These are phyloP conservation scores for Hemicrepidius hirtus DNA, from an alignment of 2,888 invertebrate species.

Conservation along the genomic window DNA sequence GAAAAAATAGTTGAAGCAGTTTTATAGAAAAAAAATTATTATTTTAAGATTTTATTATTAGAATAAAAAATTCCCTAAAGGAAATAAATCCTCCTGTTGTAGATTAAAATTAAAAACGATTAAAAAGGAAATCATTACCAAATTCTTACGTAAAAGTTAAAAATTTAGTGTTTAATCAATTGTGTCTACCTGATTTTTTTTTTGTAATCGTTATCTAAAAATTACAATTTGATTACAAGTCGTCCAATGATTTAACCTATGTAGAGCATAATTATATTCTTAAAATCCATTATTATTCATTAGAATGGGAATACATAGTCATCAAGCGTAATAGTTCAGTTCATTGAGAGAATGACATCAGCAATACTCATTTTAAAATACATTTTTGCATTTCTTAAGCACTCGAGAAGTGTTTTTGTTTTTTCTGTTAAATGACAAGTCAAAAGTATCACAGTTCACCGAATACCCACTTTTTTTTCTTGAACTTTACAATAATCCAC, in stretches of 20 bases:
- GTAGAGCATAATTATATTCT: slow-evolving; percentile 62
- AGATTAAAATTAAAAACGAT: slow-evolving; percentile 24
- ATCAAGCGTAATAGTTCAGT: slow-evolving; percentile 66
- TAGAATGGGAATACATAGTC: slow-evolving; percentile 64
- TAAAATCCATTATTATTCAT: slow-evolving; percentile 63
- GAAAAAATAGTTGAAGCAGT: not conserved
- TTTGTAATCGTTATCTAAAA: slow-evolving; percentile 46
- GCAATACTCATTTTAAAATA: slow-evolving; percentile 54
- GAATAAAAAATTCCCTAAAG: too few species aligned
- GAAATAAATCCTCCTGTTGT: too few species aligned
- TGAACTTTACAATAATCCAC: slow-evolving; percentile 25
- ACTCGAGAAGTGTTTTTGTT: slow-evolving; percentile 45
- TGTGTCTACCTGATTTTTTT: slow-evolving; percentile 40
- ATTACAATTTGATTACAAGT: slow-evolving; percentile 59
- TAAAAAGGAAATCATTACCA: slow-evolving; percentile 48
- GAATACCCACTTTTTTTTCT: slow-evolving; percentile 62
- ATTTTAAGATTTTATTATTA: too few species aligned
- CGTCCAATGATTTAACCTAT: slow-evolving; percentile 61
- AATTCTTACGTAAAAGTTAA: slow-evolving; percentile 42
- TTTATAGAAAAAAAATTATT: not conserved
- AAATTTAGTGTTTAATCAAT: slow-evolving; percentile 38
- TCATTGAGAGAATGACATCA: slow-evolving; percentile 49
- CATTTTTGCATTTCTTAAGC: slow-evolving; percentile 45
- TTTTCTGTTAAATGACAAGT: slow-evolving; percentile 50
- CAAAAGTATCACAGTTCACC: slow-evolving; percentile 69